Evolutionary conservation across 2,113 vertebrate species (phyloP).

Genomic region (Candoia aspera): DNA sequence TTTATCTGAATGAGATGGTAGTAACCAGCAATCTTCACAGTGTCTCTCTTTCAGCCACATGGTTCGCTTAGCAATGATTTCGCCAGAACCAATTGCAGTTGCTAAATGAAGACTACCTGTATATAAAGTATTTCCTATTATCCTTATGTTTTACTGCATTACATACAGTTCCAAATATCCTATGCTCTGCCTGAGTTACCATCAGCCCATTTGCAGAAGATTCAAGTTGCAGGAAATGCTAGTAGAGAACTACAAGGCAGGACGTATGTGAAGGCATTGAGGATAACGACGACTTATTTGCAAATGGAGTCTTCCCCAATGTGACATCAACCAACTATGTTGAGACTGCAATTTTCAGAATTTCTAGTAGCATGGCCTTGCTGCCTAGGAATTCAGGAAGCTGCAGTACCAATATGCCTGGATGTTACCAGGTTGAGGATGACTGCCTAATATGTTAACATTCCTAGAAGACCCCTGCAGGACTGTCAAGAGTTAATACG

Average conservation of each 20-base stretch:
- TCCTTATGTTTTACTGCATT: not conserved
- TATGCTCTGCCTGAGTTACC: not conserved
- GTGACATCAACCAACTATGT: not conserved
- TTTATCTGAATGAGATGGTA: not conserved
- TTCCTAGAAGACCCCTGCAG: not conserved
- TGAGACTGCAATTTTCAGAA: not conserved
- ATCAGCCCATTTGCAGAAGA: not conserved
- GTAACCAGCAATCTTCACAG: not conserved
- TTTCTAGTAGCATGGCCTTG: not conserved
- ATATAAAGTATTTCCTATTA: not conserved
- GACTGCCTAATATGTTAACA: not conserved
- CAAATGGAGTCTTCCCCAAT: not conserved
- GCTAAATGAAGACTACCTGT: not conserved
- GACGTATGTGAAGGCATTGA: no score
- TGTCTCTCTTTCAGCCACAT: not conserved
- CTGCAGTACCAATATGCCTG: not conserved
- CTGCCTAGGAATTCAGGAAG: not conserved
- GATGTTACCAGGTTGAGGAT: not conserved
- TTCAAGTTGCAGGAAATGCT: not conserved
- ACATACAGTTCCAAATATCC: not conserved
- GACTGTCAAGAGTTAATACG: not conserved
- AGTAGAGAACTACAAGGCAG: not conserved
- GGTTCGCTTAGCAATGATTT: not conserved
- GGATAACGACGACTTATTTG: no score
- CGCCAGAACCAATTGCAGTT: not conserved